These are phyloP conservation scores for Zelleria hepariella DNA, from an alignment of 2,888 invertebrate species.

Conservation along the genomic window DNA sequence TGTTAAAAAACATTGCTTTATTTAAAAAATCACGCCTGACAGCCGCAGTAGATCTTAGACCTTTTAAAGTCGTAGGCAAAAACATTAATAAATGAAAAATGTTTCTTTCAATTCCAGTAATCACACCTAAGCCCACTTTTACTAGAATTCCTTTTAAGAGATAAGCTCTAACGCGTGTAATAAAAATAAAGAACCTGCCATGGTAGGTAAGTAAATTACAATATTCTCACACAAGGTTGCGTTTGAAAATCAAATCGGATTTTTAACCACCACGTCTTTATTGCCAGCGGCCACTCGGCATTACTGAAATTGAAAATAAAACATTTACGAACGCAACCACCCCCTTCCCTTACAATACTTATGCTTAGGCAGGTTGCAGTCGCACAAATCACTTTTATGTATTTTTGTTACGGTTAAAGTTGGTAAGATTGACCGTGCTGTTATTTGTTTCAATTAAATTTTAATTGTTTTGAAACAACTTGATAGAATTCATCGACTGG, in stretches of 20 bases:
- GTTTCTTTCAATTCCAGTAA: not conserved
- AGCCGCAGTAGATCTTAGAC: no score
- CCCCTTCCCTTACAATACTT: not conserved
- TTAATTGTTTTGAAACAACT: no score
- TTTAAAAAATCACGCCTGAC: no score
- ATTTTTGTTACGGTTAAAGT: not conserved
- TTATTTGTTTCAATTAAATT: no score
- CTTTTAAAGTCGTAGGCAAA: not conserved
- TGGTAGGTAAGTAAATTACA: no score
- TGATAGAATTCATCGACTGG: no score
- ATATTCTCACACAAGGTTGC: not conserved
- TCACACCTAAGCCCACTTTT: not conserved
- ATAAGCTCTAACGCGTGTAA: not conserved
- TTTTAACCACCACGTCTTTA: not conserved
- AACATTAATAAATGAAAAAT: not conserved
- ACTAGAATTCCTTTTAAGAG: not conserved
- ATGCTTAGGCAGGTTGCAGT: not conserved
- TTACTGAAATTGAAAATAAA: conserved; percentile 26
- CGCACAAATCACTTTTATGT: conserved; percentile 1
- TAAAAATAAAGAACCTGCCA: not conserved
- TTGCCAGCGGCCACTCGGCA: conserved; percentile 11
- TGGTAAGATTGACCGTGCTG: not conserved
- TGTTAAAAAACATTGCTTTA: no score
- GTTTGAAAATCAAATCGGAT: not conserved
- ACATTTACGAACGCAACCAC: conserved; percentile 20